Base-by-base conservation (phyloP, 2,888 invertebrate genomes). In the Phaonia tiefii region DNA sequence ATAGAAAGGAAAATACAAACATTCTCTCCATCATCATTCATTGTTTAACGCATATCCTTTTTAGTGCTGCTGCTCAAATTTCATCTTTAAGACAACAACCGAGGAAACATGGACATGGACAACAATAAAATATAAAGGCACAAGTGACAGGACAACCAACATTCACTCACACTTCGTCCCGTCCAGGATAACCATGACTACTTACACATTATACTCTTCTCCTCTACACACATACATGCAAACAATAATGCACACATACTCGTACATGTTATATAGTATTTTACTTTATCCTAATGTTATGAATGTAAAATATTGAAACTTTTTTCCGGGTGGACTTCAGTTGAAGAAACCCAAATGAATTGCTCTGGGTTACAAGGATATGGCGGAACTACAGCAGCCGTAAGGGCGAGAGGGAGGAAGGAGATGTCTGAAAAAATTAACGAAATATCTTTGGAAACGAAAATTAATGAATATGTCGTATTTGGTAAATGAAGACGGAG, bases 21-120 rank as follows among this genome's bases (percentile, higher is more conserved):
- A 63, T 63, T 42, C 63, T 20, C 60, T 42, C 63, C 39, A 39
- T 1, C 37, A 5, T 37, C 39, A 17, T 20, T 13, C 22, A 58
- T n/a, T 58, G 20, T 42, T 63, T 39, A 42, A 20, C 22, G 39
- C 60, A n/a, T 37, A 20, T 54, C 44, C 58, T 69, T 49, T 54
- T 73, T 80, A 13, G n/a, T 71, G 70, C 11, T 58, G 69, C 71
- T 69, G 72, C 75, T 81, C 72, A 49, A 75, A 75, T 81, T 78
- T 78, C 81, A 75, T 78, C 75, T 81, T 81, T 75, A 81, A 81
- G 78, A 75, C 78, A 75, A 15, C 42, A 71, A n/a, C n/a, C n/a
- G n/a, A n/a, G 44, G 75, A 3, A 75, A 46, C 31, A 31, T 20
- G 54, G 72, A 75, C 25, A 67, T 72, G 67, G 78, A 78, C 71